phyloP scores from a whole-genome alignment of 2,797 vertebrate genomes.

The Chiroxiphia lanceolata region DNA sequence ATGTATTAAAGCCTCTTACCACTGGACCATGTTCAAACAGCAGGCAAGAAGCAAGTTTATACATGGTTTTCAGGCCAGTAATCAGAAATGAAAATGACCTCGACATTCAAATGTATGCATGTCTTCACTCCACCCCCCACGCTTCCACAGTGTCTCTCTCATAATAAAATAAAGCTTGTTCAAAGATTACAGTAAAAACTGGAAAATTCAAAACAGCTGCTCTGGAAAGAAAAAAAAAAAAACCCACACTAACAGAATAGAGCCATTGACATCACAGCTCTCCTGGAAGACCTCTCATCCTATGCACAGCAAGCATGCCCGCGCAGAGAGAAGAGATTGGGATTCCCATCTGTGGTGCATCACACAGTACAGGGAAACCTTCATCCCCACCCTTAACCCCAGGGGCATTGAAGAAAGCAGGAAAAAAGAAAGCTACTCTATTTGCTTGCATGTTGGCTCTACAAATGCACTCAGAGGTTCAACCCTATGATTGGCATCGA shows the following conservation, averaged over 20 bases:
- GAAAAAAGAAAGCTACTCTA: background rate
- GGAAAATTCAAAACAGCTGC: conserved; percentile 20
- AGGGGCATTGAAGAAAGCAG: background rate
- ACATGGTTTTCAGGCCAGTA: background rate
- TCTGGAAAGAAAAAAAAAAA: background rate
- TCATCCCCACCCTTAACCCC: background rate
- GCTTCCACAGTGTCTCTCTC: background rate
- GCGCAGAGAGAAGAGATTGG: background rate
- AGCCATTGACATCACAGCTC: background rate
- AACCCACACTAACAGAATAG: background rate
- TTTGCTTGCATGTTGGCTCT: background rate
- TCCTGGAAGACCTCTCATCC: background rate
- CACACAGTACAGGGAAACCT: background rate
- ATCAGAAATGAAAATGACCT: conserved; percentile 24
- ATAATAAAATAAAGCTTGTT: background rate
- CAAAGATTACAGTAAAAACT: conserved; percentile 9
- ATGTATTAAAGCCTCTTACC: conserved; percentile 39
- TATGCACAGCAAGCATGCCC: background rate
- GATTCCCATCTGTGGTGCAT: background rate
- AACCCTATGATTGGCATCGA: background rate
- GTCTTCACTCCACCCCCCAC: background rate
- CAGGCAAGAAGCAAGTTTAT: conserved; percentile 49
- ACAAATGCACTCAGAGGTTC: background rate
- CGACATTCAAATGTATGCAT: background rate
- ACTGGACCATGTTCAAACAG: conserved; percentile 51